These are phyloP conservation scores for Schizotus pectinicornis DNA, from an alignment of 2,888 invertebrate genomes.

Conservation along the genomic window DNA sequence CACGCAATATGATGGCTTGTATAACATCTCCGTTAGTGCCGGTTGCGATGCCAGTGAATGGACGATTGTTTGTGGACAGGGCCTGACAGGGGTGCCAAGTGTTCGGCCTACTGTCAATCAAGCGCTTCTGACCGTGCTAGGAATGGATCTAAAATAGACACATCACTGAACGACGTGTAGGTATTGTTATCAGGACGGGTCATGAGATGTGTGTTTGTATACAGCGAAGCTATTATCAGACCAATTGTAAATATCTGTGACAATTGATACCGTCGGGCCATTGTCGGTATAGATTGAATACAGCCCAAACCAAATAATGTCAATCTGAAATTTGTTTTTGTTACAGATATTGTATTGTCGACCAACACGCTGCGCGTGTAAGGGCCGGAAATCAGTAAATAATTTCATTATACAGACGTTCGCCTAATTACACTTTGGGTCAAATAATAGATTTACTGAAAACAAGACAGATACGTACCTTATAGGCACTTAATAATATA, in stretches of 20 bases:
- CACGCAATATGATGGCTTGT: conserved; percentile 6
- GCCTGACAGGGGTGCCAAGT: conserved; percentile 45
- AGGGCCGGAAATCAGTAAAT: too few relatives aligned
- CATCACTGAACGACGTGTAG: conserved; percentile 18
- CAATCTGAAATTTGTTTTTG: conserved; percentile 14
- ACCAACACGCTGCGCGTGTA: not conserved
- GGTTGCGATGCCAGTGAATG: conserved; percentile 28
- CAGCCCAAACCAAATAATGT: conserved; percentile 8
- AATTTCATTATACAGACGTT: too few relatives aligned
- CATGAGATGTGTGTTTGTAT: conserved; percentile 53
- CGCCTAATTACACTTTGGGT: too few relatives aligned
- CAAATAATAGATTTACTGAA: too few relatives aligned
- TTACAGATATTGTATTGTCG: not conserved
- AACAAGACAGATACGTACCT: too few relatives aligned
- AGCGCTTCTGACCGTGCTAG: conserved; percentile 17
- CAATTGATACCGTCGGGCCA: conserved; percentile 26
- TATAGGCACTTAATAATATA: too few relatives aligned
- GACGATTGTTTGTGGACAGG: conserved; percentile 43
- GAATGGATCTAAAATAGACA: conserved; percentile 23
- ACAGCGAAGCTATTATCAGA: conserved; percentile 54
- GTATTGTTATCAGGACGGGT: conserved; percentile 49
- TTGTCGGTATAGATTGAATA: conserved; percentile 16
- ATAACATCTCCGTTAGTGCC: conserved; percentile 26
- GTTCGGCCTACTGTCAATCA: conserved; percentile 39
- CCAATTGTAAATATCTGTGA: conserved; percentile 47